A percentile compares a stretch with the other conserved stretches of the same genome.
Conservation (phyloP, 1,140 invertebrate genomes). For the Anastatus disparis region DNA sequence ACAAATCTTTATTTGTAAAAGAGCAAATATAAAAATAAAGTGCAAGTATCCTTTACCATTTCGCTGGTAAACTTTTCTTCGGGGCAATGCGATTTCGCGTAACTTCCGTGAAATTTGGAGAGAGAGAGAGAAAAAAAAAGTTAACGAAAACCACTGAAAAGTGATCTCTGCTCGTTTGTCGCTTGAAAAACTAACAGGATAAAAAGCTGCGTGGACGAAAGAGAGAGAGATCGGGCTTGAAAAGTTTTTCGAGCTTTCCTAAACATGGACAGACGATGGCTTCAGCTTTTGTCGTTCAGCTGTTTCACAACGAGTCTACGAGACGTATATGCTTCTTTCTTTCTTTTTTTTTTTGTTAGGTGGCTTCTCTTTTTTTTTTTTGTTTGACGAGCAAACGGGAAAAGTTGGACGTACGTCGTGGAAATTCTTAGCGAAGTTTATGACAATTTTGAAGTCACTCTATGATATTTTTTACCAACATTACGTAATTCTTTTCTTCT, state of each 20-base stretch:
- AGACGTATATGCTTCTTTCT: too few relatives aligned
- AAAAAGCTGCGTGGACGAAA: too few relatives aligned
- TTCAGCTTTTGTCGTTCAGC: slow-evolving; percentile 18
- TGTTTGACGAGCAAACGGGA: not conserved
- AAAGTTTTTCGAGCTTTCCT: too few relatives aligned
- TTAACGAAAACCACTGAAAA: not conserved
- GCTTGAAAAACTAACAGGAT: not conserved
- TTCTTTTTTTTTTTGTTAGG: too few relatives aligned
- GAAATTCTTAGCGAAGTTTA: not conserved
- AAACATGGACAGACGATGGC: not conserved
- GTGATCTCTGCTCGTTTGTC: not conserved
- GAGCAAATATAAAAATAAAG: too few relatives aligned
- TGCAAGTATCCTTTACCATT: too few relatives aligned
- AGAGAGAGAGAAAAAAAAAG: too few relatives aligned
- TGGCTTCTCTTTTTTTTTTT: not conserved
- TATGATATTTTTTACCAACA: too few relatives aligned
- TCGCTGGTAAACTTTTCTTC: slow-evolving; percentile 4
- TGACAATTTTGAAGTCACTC: too few relatives aligned
- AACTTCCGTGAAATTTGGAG: not conserved
- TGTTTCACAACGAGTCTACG: not conserved
- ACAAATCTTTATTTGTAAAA: too few relatives aligned
- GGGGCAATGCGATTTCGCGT: not conserved
- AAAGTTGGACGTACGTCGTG: not conserved
- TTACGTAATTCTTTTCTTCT: too few relatives aligned
- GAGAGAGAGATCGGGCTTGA: too few relatives aligned